Conservation (phyloP, 2,113 vertebrate genomes). For the Macrotus californicus region DNA sequence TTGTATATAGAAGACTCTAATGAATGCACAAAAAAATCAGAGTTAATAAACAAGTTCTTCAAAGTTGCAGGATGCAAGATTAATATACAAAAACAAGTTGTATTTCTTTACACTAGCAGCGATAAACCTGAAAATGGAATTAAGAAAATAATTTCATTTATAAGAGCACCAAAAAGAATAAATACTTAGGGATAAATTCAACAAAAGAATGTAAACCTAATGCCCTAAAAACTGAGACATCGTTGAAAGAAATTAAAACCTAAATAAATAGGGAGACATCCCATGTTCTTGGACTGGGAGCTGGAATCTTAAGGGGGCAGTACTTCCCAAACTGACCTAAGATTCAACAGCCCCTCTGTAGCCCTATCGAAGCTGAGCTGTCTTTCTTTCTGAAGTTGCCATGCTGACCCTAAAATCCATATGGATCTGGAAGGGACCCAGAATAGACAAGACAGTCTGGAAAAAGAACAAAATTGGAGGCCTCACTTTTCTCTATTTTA, state of each 20-base stretch:
- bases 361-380: neutral
- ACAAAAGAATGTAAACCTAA: neutral
- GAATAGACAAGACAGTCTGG: neutral
- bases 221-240: neutral
- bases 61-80: too few species aligned
- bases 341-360: too few species aligned
- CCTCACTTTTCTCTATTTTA: neutral
- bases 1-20: neutral
- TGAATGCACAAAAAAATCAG: neutral
- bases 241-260: neutral
- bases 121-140: too few species aligned
- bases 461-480: neutral
- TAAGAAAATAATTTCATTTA: too few species aligned
- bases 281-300: neutral
- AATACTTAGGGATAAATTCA: too few species aligned
- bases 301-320: neutral
- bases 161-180: too few species aligned
- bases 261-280: neutral
- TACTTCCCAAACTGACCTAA: neutral
- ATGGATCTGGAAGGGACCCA: neutral
- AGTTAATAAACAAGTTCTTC: neutral
- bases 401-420: neutral
- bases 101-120: too few species aligned
- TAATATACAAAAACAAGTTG: too few species aligned
- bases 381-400: neutral